These are phyloP conservation scores for Colinus virginianus DNA, from an alignment of 2,113 vertebrate genomes.

Conservation along the genomic window DNA sequence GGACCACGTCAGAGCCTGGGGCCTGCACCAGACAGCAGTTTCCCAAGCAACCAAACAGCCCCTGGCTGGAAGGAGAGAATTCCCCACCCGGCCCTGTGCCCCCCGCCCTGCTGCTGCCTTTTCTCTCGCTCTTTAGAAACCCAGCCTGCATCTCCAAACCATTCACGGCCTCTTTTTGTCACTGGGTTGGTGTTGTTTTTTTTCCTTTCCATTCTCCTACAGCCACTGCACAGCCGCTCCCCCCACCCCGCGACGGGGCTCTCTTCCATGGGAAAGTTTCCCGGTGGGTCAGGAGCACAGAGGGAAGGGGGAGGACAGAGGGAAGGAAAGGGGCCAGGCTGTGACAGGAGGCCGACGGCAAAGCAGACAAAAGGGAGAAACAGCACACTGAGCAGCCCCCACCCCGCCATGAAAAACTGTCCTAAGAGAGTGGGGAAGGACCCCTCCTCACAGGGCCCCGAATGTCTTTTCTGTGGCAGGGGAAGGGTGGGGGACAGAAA, in stretches of 20 bases:
- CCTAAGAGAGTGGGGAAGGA: background rate
- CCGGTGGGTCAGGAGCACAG: conserved; percentile 53
- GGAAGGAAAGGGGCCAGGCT: conserved; percentile 52
- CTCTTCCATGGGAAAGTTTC: conserved; percentile 78
- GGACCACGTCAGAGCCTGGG: background rate
- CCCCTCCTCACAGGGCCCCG: conserved; percentile 8
- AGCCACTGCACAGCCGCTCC: background rate
- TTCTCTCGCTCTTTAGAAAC: conserved; percentile 65
- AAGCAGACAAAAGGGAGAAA: conserved; percentile 73
- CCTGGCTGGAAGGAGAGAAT: conserved; percentile 44
- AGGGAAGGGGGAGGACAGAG: conserved; percentile 50
- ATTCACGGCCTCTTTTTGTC: conserved; percentile 74
- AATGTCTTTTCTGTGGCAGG: conserved; percentile 49
- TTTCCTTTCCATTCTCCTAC: conserved; percentile 40
- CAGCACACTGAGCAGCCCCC: conserved; percentile 59
- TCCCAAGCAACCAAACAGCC: conserved; percentile 57
- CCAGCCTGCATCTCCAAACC: conserved; percentile 58
- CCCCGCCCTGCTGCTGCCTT: background rate
- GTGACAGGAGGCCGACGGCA: conserved; percentile 74
- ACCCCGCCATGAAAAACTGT: conserved; percentile 9
- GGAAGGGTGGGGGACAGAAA: too few relatives aligned
- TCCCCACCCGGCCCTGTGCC: background rate
- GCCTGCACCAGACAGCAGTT: conserved; percentile 42
- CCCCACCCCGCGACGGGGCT: conserved; percentile 9
- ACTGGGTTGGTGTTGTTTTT: background rate